Conservation (phyloP, 2,888 invertebrate genomes). For the Rhagonycha lutea region DNA sequence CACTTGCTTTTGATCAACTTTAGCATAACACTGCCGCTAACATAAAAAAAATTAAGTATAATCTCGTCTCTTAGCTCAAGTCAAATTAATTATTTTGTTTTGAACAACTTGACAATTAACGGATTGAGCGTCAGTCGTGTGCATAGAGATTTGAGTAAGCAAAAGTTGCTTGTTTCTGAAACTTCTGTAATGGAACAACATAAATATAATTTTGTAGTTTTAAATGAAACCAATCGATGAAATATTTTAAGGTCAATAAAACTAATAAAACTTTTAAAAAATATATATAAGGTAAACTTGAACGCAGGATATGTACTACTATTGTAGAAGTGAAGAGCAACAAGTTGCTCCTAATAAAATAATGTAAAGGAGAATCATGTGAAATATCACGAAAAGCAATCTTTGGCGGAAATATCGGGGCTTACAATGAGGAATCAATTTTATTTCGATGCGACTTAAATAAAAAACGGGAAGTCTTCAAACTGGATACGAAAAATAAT, state of each 20-base stretch:
- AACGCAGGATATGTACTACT: too few relatives aligned
- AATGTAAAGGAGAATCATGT: neutral
- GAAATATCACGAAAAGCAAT: neutral
- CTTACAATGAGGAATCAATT: neutral
- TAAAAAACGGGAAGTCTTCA: neutral
- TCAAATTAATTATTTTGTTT: neutral
- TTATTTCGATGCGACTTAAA: neutral
- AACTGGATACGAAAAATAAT: too few relatives aligned
- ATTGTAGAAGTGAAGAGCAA: neutral
- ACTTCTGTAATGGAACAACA: neutral
- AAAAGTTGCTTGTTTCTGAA: neutral
- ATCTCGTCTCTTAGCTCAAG: neutral
- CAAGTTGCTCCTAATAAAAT: neutral
- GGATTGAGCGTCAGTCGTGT: neutral
- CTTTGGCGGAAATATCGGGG: too few relatives aligned
- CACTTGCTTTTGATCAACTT: too few relatives aligned
- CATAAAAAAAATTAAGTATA: too few relatives aligned
- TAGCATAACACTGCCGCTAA: too few relatives aligned
- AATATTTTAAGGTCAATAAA: neutral
- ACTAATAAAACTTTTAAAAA: neutral
- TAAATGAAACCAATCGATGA: too few relatives aligned
- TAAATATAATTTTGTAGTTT: neutral
- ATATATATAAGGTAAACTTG: neutral
- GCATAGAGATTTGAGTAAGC: neutral
- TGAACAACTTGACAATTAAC: neutral